Base-by-base conservation (phyloP, 2,113 vertebrate species). In the Chaetodon trifascialis region DNA sequence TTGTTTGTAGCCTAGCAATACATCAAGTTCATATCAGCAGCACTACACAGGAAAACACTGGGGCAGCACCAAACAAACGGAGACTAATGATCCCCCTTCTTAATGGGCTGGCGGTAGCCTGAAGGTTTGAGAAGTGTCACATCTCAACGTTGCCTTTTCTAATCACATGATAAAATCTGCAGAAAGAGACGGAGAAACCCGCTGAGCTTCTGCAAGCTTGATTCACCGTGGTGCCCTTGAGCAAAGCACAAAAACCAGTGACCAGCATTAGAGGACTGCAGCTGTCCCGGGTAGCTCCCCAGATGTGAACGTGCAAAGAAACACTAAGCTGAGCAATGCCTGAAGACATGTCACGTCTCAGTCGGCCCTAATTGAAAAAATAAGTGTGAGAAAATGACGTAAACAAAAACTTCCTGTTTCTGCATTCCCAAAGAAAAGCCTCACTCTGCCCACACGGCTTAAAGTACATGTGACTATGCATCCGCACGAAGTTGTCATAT, bases 1-100 rank as follows among this genome's bases (percentile, higher is more conserved):
- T 93, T 93, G 92, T 95, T 93, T 89, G 85, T 82, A 85, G 85
- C 82, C 74, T 21, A 55, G 91, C 47, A 56, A 94, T 93, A 87
- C 83, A 91, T 93, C 93, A 93, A 90, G 91, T 92, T 89, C 73
- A 89, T 87, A 90, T 91, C 80, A 89, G 79, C 80, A 59, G 80
- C 79, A 25, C 71, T 36, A 76, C 72, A 69, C 69, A 78, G 80
- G 89, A 85, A 92, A 88, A 92, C 68, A 86, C 80, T 46, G 64
- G 87, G 85, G 82, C 88, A 78, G 91, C 89, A 90, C 82, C 89
- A 90, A 94, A 67, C 87, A 92, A 88, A 92, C 84, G 76, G 86
- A 89, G 92, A 94, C 88, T 90, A 91, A 93, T 90, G 90, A 91
- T 87, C 75, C 75, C 62, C 23, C 25, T 56, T 64, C 83, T 75